Evolutionary conservation across 2,888 invertebrate genomes (phyloP), one percentile per base, ranked within the genome.

Genomic region (Ferdinandea cuprea): DNA sequence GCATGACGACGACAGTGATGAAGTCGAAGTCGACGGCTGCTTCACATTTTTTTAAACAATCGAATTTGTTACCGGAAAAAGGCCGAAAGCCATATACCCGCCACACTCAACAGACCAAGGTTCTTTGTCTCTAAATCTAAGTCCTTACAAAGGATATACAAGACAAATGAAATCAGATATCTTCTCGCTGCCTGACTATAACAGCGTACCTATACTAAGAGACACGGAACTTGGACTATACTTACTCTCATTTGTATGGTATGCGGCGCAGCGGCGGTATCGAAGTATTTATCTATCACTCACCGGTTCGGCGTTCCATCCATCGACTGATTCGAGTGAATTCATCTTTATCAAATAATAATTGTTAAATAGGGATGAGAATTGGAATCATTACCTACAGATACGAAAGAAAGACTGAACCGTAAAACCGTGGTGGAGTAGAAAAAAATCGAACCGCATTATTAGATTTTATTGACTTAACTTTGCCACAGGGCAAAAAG

Each of bases 401-500:
- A 40, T 40, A 54, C 46, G 32, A 32, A 32, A 46, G 28, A 17
- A 56, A 68, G 25, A 56, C 37, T 37, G 48, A 58, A 69, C 79
- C 56, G 42, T 65, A 56, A 74, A 74, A 61, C 52, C 54, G 56
- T 21, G 42, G 35, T 11, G 28, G 32, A 1, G 6, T 3, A 28
- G 63, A 69, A 58, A 68, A 68, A 78, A 68, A 83, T 73, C 61
- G 78, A 83, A 78, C 78, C 56, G 72, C 72, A 83, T 72, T 83
- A 83, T 83, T 83, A 72, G 83, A 83, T 83, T 83, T 83, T 83
- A 83, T 83, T 83, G 78, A 83, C 83, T 83, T 83, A 68, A 78
- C 68, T 73, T 73, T 73, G 78, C 78, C 65, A 17, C 11, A 44
- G 37, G 72, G 56, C 17, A 21, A 42, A 56, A 13, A 17, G 25